A percentile compares a stretch with the other conserved stretches of the same genome.
Conservation (phyloP, 2,797 vertebrate species). For the Gymnopithys bicolor region DNA sequence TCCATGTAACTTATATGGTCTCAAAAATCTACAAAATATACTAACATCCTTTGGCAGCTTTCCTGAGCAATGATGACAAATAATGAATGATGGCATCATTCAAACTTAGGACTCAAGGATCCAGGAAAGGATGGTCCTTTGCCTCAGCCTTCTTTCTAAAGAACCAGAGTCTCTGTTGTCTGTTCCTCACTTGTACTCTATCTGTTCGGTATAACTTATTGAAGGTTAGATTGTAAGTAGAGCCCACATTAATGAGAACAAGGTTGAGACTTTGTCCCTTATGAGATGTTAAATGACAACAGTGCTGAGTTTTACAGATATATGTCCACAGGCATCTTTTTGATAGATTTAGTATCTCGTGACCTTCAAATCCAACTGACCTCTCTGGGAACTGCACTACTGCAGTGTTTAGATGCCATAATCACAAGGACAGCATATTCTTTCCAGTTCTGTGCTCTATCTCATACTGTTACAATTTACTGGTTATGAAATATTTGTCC, state of each 20-base stretch:
- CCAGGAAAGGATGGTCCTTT: rapidly evolving
- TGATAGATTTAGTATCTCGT: not conserved
- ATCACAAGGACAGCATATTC: not conserved
- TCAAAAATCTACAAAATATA: too few relatives aligned
- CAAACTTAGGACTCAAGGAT: not conserved
- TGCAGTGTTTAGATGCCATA: not conserved
- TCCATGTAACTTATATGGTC: too few relatives aligned
- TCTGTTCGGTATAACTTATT: not conserved
- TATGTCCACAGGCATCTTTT: not conserved
- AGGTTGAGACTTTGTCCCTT: not conserved
- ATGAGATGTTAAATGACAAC: not conserved
- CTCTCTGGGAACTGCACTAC: not conserved
- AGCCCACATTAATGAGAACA: not conserved
- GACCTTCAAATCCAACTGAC: not conserved
- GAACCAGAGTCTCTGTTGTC: not conserved
- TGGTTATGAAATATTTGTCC: not conserved
- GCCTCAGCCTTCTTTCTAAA: not conserved
- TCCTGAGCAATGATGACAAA: not conserved
- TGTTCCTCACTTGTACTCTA: not conserved
- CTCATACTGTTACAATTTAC: not conserved
- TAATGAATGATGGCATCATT: not conserved
- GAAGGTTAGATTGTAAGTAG: not conserved
- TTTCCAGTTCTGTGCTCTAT: not conserved
- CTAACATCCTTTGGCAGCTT: not conserved
- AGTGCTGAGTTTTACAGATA: not conserved